Evolutionary conservation across 2,888 invertebrate genomes (phyloP), one percentile per base, ranked within the genome.

Genomic region (Cephus sareptanus): DNA sequence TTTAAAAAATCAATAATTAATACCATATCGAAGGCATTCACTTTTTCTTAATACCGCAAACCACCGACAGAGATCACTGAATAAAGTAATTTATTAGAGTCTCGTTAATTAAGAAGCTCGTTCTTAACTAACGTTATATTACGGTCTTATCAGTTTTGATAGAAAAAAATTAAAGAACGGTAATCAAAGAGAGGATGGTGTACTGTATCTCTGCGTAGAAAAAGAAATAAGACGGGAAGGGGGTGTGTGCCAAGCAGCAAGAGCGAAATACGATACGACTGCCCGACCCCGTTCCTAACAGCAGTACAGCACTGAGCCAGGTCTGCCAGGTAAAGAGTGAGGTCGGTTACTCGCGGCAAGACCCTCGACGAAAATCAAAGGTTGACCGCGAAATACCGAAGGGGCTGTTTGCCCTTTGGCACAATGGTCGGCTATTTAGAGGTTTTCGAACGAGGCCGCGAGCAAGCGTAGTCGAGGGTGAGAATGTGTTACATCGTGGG

Each of bases 371-470:
- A 81, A 83, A 84, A 86, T 85, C 86, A 86, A 86, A 86, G 86
- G 80, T 82, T 81, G 79, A 83, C 86, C 85, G 77, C 85, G 77
- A 86, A 84, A 82, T 81, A 78, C 75, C 76, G 70, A 77, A 78
- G 73, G 34, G 34, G 34, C 35, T 35, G 34, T 34, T 74, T 34
- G 34, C 37, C 74, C 74, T 78, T 75, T 73, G 33, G 75, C 79
- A 85, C 84, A 86, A 85, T 84, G 82, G 77, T 80, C 79, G 79
- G 77, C 81, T 80, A 84, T 85, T 86, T 83, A 76, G 79, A 80
- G 77, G 77, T 83, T 83, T 80, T 82, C 75, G 81, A 76, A 81
- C 78, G 77, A 79, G 73, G 35, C 79, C 71, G 73, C 74, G 77
- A 77, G 75, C 37, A 69, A 69, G 31, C 71, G 13, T 31, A 13